Base-by-base conservation (phyloP, 2,797 vertebrate species). In the Macrochelys suwanniensis region DNA sequence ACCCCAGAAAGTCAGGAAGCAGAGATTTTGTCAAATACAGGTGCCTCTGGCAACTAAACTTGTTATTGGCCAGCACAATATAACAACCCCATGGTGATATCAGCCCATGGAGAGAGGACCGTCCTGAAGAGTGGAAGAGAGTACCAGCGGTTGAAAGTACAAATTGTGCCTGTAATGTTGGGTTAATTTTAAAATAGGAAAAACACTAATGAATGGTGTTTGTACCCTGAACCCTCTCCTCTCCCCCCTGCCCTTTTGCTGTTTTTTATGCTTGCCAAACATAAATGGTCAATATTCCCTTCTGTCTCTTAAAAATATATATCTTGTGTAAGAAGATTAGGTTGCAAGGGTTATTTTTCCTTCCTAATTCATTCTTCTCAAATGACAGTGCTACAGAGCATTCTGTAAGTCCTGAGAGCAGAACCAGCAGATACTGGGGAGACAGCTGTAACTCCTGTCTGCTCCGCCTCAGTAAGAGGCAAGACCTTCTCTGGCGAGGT, bases 11-110 rank as follows among this genome's bases (percentile, higher is more conserved):
- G 79, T 89, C 96, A 97, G 94, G 95, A 97, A 96, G 94, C 88
- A 80, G 93, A 92, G 95, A 97, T 87, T 98, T 95, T 97, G 95
- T 95, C 94, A 89, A 95, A 95, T 93, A 47, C 71, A 54, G 61
- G 95, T 95, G 74, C 50, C 93, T 95, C 86, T 91, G 31, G 83
- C 96, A 95, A 96, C 84, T 97, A 88, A 47, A 87, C 89, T 94
- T 97, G 89, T 93, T 3, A 74, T 57, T 79, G 13, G 0, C 42
- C n/a, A 71, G 65, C 65, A 42, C 65, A 11, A 23, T 71, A 71
- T 71, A 37, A 42, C n/a, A 68, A 0, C 87, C 91, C 74, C 77
- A 74, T 84, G 84, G 9, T 56, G 26, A 93, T 86, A 88, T 95
- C 88, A 92, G 85, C 77, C 80, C 83, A 51, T 45, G 10, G 71